Base-by-base conservation (phyloP, 2,113 vertebrate species). In the Pseudolaguvia tuberculata region DNA sequence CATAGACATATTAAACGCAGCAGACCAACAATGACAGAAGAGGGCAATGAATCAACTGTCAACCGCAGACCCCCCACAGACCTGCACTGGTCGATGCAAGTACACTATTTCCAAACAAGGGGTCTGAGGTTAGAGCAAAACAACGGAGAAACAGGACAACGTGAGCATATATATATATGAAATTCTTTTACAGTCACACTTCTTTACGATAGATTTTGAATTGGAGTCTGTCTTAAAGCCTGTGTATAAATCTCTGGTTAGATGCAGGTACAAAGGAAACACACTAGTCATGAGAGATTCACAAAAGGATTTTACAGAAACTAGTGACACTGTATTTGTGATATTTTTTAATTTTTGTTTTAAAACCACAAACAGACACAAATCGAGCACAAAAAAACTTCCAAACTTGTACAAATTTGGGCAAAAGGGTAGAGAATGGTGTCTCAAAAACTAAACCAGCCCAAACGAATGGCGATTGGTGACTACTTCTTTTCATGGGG, bases 31-130 rank as follows among this genome's bases (percentile, higher is more conserved):
- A 79, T 76, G 69, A 81, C 79, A 78, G 77, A 73, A 69, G 77
- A 79, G 77, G 55, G 74, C 61, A 69, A 83, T 83, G 79, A 83
- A 83, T 83, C 82, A 80, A 59, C 56, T 75, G 68, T 73, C 76
- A 79, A 57, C 53, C 67, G 23, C 80, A 78, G 70, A 79, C 50
- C 50, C 47, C 73, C 63, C 73, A 42, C 39, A 42, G 39, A 42
- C 9, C 7, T 8, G 8, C 23, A 76, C 61, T 79, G 65, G 73
- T 79, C 76, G 76, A 79, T 51, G 45, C 77, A 69, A 67, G 66
- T 56, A 77, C 62, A 63, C 62, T 74, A 53, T 63, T 72, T 75
- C 21, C 66, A 59, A 62, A 68, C 75, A 39, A 62, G 81, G 69
- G 70, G 53, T 70, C 65, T 59, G 56, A 57, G 76, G 76, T 75